Percentiles rank a stretch among this genome's conserved stretches.
phyloP scores from a whole-genome alignment of 2,888 invertebrate species.

The Cotesia congregata region DNA sequence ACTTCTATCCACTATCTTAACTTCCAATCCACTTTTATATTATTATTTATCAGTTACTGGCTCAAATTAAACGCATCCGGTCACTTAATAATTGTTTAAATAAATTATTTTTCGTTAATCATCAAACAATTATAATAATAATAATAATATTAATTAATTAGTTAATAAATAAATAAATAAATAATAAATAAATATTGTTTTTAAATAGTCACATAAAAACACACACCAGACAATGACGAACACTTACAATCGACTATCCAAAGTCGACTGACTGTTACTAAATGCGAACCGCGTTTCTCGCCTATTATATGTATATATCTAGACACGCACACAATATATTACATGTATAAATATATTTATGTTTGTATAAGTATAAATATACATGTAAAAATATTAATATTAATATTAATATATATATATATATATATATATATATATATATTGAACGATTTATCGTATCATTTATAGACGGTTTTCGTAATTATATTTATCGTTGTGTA shows the following conservation, averaged over 20 bases:
- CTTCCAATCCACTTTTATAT: constrained; percentile 6
- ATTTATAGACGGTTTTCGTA: constrained; percentile 21
- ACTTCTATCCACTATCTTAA: constrained; percentile 14
- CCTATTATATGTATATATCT: constrained; percentile 1
- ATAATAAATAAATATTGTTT: not conserved
- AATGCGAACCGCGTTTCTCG: constrained; percentile 19
- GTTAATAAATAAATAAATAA: not conserved
- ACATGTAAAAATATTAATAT: too few relatives aligned
- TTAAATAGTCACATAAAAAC: not conserved
- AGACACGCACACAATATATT: not conserved
- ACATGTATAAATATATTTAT: not conserved
- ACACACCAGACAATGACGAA: constrained; percentile 1
- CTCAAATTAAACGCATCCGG: not conserved
- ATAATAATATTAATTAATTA: not conserved
- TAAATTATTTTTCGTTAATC: not conserved
- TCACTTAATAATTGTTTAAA: too few relatives aligned
- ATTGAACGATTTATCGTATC: constrained; percentile 27
- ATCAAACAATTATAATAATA: not conserved
- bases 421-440: not conserved
- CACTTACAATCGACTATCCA: constrained; percentile 1
- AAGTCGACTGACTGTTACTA: constrained; percentile 2
- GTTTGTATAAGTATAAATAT: too few relatives aligned
- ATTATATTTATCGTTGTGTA: not conserved
- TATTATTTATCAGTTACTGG: not conserved
- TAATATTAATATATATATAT: constrained; percentile 4